Percentiles rank a stretch among this genome's conserved stretches.
Conservation (phyloP, 2,797 vertebrate species). For the Perodicticus potto region DNA sequence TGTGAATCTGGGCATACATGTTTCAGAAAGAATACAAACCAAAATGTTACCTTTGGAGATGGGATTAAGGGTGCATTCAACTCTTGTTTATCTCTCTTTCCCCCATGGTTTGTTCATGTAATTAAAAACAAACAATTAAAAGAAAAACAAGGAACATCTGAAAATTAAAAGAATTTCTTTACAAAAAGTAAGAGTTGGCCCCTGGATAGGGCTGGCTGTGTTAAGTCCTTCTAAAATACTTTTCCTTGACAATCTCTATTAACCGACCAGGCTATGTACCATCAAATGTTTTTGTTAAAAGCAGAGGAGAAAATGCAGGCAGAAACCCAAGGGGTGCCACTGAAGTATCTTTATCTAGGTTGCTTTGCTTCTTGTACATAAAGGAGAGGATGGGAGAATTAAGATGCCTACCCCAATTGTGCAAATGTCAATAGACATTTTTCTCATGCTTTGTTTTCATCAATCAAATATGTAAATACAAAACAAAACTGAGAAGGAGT, state of each 20-base stretch:
- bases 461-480: background rate
- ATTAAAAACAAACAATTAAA: background rate
- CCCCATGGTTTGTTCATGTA: background rate
- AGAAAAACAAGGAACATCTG: background rate
- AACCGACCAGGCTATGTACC: background rate
- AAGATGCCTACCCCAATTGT: background rate
- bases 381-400: background rate
- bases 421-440: accelerated
- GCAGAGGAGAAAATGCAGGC: too few species aligned
- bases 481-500: background rate
- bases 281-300: background rate
- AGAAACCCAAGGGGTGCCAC: accelerated
- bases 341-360: accelerated
- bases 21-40: background rate
- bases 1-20: background rate
- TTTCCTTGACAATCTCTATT: background rate
- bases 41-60: background rate
- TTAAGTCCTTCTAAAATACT: background rate
- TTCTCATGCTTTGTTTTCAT: background rate
- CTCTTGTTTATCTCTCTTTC: background rate
- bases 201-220: background rate
- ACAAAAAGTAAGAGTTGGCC: background rate
- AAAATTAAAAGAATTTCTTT: background rate
- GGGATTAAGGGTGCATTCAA: background rate
- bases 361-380: background rate